Base-by-base conservation (phyloP, 2,888 invertebrate genomes). In the Oligia fasciuncula region DNA sequence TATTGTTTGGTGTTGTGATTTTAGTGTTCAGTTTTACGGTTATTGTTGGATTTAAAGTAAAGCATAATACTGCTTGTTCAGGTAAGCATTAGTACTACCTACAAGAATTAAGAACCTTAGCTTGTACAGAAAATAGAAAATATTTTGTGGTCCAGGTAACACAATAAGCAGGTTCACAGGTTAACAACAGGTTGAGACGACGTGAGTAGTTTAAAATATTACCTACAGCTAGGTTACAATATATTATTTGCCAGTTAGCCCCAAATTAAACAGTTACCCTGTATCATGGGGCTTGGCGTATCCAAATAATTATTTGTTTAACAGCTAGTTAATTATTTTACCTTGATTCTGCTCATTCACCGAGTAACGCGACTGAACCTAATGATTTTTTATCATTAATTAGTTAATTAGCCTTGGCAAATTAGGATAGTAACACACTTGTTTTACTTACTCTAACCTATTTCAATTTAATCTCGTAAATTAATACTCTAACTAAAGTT, bases 381-480 rank as follows among this genome's bases (percentile, higher is more conserved):
- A 13, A 29, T 69, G 3, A 14, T 49, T 2, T 57, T 79, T 46
- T 2, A 57, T 70, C n/a, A 29, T 40, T 51, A 35, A 46, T 46
- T 77, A 70, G 13, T 2, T n/a, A 40, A 66, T 79, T 81, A 49
- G 13, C 46, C 46, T 76, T 68, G 63, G 0, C 1, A 35, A 65
- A 77, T 70, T 51, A 69, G 51, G 14, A 57, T 65, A 63, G 17
- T 14, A 0, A 49, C 11, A 68, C 54, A 23, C 35, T 49, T 5
- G 14, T 68, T 69, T 69, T 17, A 11, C 17, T 29, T 51, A 11
- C n/a, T n/a, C 14, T 14, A 54, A 71, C 14, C 54, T 51, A 57
- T 43, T 68, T 35, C 0, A 63, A n/a, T 63, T 65, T 57, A 11
- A 73, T 79, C 74, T 62, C 29, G 43, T 60, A 71, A 82, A 51